Evolutionary conservation across 2,888 invertebrate species (phyloP).

Genomic region (Linnaemya tessellans): DNA sequence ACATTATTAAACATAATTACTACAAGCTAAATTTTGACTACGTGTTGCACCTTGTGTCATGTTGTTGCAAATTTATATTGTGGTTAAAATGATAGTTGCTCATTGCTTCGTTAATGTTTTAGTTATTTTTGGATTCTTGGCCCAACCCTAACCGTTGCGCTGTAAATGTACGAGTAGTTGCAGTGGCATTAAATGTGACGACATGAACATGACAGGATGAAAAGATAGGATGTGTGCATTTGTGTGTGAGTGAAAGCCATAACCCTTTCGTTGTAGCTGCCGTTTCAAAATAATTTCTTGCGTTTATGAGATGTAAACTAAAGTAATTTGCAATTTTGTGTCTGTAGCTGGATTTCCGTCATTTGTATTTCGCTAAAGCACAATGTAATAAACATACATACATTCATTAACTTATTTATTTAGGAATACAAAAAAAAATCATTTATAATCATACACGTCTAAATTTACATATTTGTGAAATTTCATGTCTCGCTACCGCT

Average conservation of each 20-base stretch:
- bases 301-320: conserved; percentile 67
- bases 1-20: conserved; percentile 72
- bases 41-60: conserved; percentile 69
- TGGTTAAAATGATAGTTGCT: conserved; percentile 60
- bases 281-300: conserved; percentile 64
- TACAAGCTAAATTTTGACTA: conserved; percentile 69
- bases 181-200: conserved; percentile 53
- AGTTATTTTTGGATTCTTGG: conserved; percentile 43
- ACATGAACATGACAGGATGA: conserved; percentile 65
- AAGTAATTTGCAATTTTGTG: conserved; percentile 73
- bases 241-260: conserved; percentile 6
- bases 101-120: conserved; percentile 42
- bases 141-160: conserved; percentile 55
- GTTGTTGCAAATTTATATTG: conserved; percentile 42
- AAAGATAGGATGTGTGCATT: conserved; percentile 4
- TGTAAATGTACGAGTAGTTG: neutral
- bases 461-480: conserved; percentile 1
- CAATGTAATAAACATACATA: conserved; percentile 36
- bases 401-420: conserved; percentile 19
- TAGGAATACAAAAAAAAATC: neutral
- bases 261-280: conserved; percentile 58
- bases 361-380: conserved; percentile 55
- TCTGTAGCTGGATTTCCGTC: conserved; percentile 61
- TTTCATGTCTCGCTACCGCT: conserved; percentile 32
- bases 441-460: conserved; percentile 16